Percentiles rank a stretch among this genome's conserved stretches.
These are phyloP conservation scores for Brachionus calyciflorus DNA, from an alignment of 1,140 invertebrate species.

Conservation along the genomic window DNA sequence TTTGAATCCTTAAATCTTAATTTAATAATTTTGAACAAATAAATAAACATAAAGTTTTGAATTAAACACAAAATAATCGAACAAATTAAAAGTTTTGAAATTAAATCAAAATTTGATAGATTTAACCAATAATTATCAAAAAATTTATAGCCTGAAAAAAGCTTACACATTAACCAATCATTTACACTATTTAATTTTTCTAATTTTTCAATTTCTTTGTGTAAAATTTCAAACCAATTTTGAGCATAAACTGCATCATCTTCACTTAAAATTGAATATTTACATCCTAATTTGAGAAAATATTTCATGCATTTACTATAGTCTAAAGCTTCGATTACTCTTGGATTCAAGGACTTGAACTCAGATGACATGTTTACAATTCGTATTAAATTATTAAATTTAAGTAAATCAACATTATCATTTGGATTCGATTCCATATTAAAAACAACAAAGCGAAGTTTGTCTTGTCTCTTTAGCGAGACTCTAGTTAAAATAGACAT, in stretches of 20 bases:
- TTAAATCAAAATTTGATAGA: not conserved
- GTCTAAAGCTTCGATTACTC: constrained; percentile 20
- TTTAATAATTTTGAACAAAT: not conserved
- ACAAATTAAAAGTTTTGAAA: not conserved
- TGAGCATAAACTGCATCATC: constrained; percentile 19
- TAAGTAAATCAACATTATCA: not conserved
- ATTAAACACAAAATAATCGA: not conserved
- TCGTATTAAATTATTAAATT: not conserved
- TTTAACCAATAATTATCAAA: constrained; percentile 22
- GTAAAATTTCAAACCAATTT: constrained; percentile 10
- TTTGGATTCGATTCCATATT: constrained; percentile 5
- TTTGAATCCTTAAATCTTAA: not conserved
- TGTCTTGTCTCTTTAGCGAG: not conserved
- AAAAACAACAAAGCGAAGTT: not conserved
- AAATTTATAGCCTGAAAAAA: constrained; percentile 35
- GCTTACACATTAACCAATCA: not conserved
- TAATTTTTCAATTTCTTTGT: not conserved
- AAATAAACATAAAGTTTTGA: not conserved
- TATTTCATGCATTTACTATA: not conserved
- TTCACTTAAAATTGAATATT: constrained; percentile 4
- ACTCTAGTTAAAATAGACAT: constrained; percentile 12
- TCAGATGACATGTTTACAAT: constrained; percentile 32
- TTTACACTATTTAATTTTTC: not conserved
- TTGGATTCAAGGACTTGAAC: not conserved
- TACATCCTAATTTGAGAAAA: constrained; percentile 7